Conservation (phyloP, 2,797 vertebrate species). For the Tachyglossus aculeatus region DNA sequence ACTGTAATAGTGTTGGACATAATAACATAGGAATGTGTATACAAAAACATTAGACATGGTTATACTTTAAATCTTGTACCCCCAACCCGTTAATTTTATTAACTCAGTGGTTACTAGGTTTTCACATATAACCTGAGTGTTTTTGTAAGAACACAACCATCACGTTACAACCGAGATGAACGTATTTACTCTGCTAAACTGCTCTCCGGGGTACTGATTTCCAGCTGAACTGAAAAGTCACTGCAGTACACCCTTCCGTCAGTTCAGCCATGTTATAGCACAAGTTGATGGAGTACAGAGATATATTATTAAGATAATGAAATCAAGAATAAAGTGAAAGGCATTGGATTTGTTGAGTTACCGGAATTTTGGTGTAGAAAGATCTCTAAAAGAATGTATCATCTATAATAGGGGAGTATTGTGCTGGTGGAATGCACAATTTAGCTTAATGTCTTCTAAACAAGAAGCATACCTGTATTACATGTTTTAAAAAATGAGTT, state of each 20-base stretch:
- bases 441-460: slow-evolving; percentile 11
- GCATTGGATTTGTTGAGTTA: not conserved
- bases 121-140: too few relatives aligned
- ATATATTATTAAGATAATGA: slow-evolving; percentile 12
- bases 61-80: too few relatives aligned
- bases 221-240: slow-evolving; percentile 26
- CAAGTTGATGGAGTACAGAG: not conserved
- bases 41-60: too few relatives aligned
- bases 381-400: not conserved
- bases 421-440: not conserved
- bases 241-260: not conserved
- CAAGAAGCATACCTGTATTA: not conserved
- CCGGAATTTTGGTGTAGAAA: slow-evolving; percentile 9
- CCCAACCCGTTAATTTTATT: too few relatives aligned
- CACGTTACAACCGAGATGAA: too few relatives aligned
- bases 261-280: slow-evolving; percentile 10
- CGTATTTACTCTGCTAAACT: not conserved
- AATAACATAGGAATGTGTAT: too few relatives aligned
- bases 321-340: not conserved
- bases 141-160: too few relatives aligned
- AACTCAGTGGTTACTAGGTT: too few relatives aligned
- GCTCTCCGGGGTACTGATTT: slow-evolving; percentile 29
- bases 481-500: not conserved
- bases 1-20: too few relatives aligned
- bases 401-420: not conserved